Base-by-base conservation (phyloP, 2,113 vertebrate species). In the Rhipidura dahli region DNA sequence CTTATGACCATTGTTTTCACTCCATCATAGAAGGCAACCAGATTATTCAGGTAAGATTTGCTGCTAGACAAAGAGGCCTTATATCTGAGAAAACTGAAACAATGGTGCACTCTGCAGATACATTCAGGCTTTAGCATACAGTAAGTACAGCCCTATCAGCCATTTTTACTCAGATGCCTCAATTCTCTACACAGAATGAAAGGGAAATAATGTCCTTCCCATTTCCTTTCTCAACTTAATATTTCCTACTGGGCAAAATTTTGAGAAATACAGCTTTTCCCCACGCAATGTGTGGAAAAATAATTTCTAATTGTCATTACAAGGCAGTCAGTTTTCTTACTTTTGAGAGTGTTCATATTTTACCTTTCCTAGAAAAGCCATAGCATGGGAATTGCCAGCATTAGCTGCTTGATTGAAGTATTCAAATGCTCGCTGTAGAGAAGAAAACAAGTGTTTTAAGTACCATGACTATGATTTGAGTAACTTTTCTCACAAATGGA, bases 281-380 rank as follows among this genome's bases (percentile, higher is more conserved):
- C 35, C 8, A n/a, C 10, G 47, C 9, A 37, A 10, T 69, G 33
- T 51, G 30, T 27, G 5, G 11, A 71, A 87, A 10, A 73, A n/a
- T n/a, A n/a, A n/a, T n/a, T n/a, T n/a, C 15, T 57, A 17, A 28
- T 73, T 70, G 60, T 72, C 19, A 51, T 9, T 56, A 44, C 84
- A 83, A 83, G 23, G 31, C 5, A 61, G 27, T 17, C n/a, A 66
- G 7, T 50, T 76, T 87, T 22, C 30, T 50, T 80, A 45, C 28
- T 88, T 85, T 56, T 57, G 7, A 68, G 23, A 57, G 8, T 19
- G 13, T 30, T 76, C 26, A 9, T 63, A 82, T 56, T 87, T 87
- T 97, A 98, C 99, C 99, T 99, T 99, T 96, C 99, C 99, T 40
- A 99, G 98, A 96, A 99, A 99, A 76, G 99, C 99, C 99, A 99